Conservation (phyloP, 2,888 invertebrate genomes). For the Sussaba pulchella region DNA sequence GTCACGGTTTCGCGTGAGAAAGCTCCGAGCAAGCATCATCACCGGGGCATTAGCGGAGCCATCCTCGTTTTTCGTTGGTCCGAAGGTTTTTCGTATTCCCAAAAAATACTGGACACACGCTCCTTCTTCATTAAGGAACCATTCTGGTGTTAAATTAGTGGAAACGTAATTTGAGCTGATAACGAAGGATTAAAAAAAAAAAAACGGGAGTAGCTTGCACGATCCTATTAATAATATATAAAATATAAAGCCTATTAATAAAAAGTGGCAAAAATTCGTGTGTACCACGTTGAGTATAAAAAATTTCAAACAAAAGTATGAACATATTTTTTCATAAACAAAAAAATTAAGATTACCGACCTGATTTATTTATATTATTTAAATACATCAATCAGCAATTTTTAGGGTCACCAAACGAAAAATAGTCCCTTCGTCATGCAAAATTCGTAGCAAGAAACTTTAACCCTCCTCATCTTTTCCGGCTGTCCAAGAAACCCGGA, state of each 20-base stretch:
- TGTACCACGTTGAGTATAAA: too few relatives aligned
- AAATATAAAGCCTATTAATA: too few relatives aligned
- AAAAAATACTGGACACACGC: conserved; percentile 24
- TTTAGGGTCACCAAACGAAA: too few relatives aligned
- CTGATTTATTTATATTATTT: too few relatives aligned
- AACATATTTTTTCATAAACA: too few relatives aligned
- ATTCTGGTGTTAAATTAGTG: conserved; percentile 49
- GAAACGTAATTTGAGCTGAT: conserved; percentile 1
- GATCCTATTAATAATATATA: too few relatives aligned
- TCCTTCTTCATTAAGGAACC: conserved; percentile 67
- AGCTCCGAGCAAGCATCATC: conserved; percentile 17
- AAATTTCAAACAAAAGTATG: too few relatives aligned
- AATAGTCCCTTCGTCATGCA: conserved; percentile 20
- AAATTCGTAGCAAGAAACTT: conserved; percentile 6
- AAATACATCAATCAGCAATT: too few relatives aligned
- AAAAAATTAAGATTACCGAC: too few relatives aligned
- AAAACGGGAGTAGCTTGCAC: too few relatives aligned
- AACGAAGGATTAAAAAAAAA: too few relatives aligned
- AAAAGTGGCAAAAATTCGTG: too few relatives aligned
- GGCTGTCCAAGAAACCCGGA: conserved; percentile 24
- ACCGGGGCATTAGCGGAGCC: conserved; percentile 9
- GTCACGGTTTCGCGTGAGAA: conserved; percentile 52
- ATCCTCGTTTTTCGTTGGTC: conserved; percentile 17
- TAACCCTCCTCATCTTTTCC: conserved; percentile 24
- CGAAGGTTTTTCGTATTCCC: neutral